These are phyloP conservation scores for Epinotia bilunana DNA, from an alignment of 2,888 invertebrate genomes.

Conservation along the genomic window DNA sequence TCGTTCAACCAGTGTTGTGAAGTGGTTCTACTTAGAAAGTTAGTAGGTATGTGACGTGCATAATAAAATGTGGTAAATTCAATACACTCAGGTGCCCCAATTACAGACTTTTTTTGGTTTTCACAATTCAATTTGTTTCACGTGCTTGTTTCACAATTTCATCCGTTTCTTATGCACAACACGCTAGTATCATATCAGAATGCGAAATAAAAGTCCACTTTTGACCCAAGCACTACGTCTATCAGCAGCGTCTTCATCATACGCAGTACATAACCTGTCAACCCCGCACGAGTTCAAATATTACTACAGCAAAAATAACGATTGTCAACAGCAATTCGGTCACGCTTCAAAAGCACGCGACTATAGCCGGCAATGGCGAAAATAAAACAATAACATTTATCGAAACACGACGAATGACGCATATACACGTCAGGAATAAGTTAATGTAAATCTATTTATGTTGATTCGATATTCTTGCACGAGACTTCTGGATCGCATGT, in stretches of 20 bases:
- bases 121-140: too few species aligned
- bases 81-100: too few species aligned
- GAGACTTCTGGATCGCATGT: slow-evolving; percentile 3
- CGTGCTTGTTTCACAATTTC: too few species aligned
- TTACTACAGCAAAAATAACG: background rate
- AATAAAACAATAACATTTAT: slow-evolving; percentile 14
- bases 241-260: background rate
- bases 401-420: background rate
- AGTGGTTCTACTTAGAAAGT: too few species aligned
- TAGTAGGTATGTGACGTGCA: too few species aligned
- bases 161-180: too few species aligned
- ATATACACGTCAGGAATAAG: background rate
- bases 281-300: background rate
- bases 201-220: too few species aligned
- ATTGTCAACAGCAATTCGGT: background rate
- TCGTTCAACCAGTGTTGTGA: too few species aligned
- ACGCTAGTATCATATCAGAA: too few species aligned
- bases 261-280: background rate
- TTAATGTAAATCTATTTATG: slow-evolving; percentile 20
- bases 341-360: background rate
- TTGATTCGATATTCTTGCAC: slow-evolving; percentile 23
- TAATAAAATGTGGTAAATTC: too few species aligned
- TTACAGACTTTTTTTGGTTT: too few species aligned
- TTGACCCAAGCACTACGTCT: too few species aligned
- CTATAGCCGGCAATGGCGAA: background rate